Conservation (phyloP, 35 echinoderm and acorn worm species). For the Heliocidaris tuberculata region DNA sequence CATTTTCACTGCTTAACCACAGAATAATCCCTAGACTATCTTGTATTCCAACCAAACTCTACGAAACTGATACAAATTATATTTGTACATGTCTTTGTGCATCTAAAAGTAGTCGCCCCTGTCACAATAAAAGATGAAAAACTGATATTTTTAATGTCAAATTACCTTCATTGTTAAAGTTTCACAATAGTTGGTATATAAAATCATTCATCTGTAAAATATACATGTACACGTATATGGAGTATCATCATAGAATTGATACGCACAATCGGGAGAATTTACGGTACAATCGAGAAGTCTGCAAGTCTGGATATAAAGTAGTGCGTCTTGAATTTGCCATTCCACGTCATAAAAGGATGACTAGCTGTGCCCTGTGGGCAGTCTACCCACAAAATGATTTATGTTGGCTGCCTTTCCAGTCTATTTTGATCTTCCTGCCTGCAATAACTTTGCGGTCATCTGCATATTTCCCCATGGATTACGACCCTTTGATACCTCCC, state of each 20-base stretch:
- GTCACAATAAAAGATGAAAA: too few relatives aligned
- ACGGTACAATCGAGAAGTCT: not conserved
- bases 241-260: not conserved
- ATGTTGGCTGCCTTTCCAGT: not conserved
- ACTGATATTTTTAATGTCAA: too few relatives aligned
- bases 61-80: too few relatives aligned
- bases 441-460: slow-evolving; percentile 16
- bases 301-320: not conserved
- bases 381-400: not conserved
- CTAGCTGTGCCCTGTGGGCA: not conserved
- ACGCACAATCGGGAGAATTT: not conserved
- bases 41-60: too few relatives aligned
- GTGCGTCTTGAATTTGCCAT: not conserved
- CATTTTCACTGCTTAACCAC: too few relatives aligned
- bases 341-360: not conserved
- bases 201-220: too few relatives aligned
- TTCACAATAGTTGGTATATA: too few relatives aligned
- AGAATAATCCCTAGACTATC: too few relatives aligned
- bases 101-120: too few relatives aligned
- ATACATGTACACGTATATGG: too few relatives aligned
- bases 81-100: too few relatives aligned
- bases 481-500: not conserved
- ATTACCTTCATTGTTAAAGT: too few relatives aligned
- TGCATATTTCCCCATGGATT: not conserved
- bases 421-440: not conserved